phyloP scores from a whole-genome alignment of 2,113 vertebrate genomes.

The Terrapene triunguis region DNA sequence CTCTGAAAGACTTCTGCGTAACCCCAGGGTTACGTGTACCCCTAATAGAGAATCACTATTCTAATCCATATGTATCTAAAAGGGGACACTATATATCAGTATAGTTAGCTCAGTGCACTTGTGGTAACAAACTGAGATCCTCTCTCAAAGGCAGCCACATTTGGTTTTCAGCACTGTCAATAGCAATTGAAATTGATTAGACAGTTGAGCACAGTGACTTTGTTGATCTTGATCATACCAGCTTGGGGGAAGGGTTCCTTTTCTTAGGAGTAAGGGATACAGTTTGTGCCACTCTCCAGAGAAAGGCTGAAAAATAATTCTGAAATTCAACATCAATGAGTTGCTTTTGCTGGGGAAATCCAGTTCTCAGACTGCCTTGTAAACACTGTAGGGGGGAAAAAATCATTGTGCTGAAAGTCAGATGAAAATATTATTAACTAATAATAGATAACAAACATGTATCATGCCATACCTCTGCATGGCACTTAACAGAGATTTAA shows the following conservation, averaged over 20 bases:
- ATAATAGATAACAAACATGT: not conserved
- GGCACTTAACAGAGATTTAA: not conserved
- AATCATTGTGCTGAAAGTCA: not conserved
- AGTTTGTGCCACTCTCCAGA: not conserved
- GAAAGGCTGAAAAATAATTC: conserved; percentile 57
- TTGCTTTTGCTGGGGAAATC: not conserved
- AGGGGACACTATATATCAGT: not conserved
- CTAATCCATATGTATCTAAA: not conserved
- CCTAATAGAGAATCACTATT: too few species aligned
- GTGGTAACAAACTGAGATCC: not conserved
- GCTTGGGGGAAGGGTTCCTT: conserved; percentile 21
- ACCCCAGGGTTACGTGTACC: too few species aligned
- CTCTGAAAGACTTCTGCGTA: too few species aligned
- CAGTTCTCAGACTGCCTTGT: conserved; percentile 1
- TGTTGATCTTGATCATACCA: not conserved
- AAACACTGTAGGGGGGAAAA: not conserved
- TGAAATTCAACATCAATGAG: not conserved
- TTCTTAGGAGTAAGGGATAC: conserved; percentile 26
- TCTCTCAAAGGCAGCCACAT: not conserved
- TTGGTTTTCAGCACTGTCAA: not conserved
- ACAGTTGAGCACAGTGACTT: not conserved
- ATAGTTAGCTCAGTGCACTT: fast-evolving
- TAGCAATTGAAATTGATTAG: not conserved
- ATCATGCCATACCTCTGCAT: not conserved
- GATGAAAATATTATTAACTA: not conserved